A percentile compares a stretch with the other conserved stretches of the same genome.
phyloP scores from a whole-genome alignment of 1,140 invertebrate genomes.

The Sitobion miscanthi region DNA sequence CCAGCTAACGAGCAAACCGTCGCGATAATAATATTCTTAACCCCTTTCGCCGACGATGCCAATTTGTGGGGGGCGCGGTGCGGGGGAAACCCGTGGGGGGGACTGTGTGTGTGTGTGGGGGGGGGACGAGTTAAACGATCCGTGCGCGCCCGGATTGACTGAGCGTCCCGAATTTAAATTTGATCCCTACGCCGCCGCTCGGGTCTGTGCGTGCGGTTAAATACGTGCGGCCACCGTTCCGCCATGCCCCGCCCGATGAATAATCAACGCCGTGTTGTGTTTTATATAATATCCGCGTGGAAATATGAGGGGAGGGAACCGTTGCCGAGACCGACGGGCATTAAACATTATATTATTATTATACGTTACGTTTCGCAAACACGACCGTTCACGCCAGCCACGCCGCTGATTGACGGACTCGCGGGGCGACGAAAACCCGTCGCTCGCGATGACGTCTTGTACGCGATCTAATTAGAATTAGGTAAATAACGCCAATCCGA shows the following conservation, averaged over 20 bases:
- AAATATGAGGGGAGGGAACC: neutral
- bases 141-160: constrained; percentile 10
- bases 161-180: constrained; percentile 34
- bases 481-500: no score
- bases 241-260: neutral
- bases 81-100: neutral
- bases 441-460: no score
- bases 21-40: constrained; percentile 36
- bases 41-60: constrained; percentile 29
- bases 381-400: neutral
- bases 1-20: constrained; percentile 35
- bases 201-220: neutral
- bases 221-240: neutral
- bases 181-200: neutral
- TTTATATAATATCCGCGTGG: neutral
- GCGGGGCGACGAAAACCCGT: neutral
- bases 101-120: no score
- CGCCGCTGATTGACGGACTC: neutral
- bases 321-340: neutral
- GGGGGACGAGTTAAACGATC: constrained; percentile 35
- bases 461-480: neutral
- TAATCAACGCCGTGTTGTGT: neutral
- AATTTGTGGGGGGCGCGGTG: neutral
- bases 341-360: no score
- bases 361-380: neutral